phyloP scores from a whole-genome alignment of 2,113 vertebrate species.

The Lagenorhynchus albirostris region DNA sequence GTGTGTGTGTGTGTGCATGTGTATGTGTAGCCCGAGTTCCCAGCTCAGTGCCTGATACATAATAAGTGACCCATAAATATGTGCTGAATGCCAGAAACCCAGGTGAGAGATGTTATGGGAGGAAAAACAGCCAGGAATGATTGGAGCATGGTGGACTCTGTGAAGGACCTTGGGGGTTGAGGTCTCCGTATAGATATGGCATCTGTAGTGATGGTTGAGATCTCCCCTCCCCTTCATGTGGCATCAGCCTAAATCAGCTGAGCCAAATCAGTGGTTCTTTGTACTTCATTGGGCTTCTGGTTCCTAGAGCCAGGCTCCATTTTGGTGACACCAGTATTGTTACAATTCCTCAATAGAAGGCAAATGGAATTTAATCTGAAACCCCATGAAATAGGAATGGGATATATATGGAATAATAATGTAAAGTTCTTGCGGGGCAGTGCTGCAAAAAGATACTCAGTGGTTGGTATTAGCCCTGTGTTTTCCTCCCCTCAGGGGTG shows the following conservation, averaged over 20 bases:
- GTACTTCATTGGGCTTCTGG: not conserved
- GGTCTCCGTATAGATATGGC: not conserved
- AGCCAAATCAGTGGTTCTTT: not conserved
- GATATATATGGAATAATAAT: not conserved
- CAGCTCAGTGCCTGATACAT: not conserved
- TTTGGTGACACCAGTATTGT: not conserved
- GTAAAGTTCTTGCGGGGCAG: not conserved
- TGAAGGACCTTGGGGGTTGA: not conserved
- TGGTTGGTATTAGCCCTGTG: not conserved
- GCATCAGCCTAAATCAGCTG: not conserved
- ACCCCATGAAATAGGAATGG: not conserved
- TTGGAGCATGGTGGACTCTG: not conserved
- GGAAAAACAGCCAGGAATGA: not conserved
- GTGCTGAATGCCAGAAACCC: not conserved
- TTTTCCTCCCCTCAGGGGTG: accelerated
- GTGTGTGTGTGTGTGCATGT: not conserved
- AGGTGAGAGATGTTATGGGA: not conserved
- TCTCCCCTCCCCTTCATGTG: not conserved
- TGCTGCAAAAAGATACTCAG: not conserved
- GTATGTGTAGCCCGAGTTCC: not conserved
- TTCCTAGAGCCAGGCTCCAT: not conserved
- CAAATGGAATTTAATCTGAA: not conserved
- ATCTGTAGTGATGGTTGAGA: too few relatives aligned
- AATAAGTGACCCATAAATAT: not conserved
- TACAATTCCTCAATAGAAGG: not conserved